Percentiles rank a stretch among this genome's conserved stretches.
These are phyloP conservation scores for Myiopsitta monachus DNA, from an alignment of 2,113 vertebrate genomes.

Conservation along the genomic window DNA sequence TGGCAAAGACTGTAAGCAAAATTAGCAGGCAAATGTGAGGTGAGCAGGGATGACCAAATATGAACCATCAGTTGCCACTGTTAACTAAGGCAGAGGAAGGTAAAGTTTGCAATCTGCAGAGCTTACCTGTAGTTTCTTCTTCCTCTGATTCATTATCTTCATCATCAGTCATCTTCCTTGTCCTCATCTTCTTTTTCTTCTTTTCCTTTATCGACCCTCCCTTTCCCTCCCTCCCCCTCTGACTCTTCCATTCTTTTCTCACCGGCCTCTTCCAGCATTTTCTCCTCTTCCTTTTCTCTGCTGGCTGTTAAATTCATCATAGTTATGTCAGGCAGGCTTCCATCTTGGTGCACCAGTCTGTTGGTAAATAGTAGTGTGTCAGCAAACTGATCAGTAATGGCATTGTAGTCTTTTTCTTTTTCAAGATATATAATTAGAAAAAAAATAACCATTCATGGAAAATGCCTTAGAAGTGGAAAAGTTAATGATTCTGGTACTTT, in stretches of 20 bases:
- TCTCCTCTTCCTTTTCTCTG: conserved; percentile 71
- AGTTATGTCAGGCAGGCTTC: conserved; percentile 91
- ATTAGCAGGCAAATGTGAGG: not conserved
- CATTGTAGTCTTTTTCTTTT: not conserved
- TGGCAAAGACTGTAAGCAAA: not conserved
- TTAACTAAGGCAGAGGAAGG: not conserved
- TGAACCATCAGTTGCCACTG: not conserved
- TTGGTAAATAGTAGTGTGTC: conserved; percentile 50
- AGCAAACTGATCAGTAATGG: not conserved
- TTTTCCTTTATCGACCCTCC: conserved; percentile 43
- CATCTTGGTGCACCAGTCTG: conserved; percentile 92
- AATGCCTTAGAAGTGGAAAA: conserved; percentile 52
- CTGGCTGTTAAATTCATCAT: conserved; percentile 85
- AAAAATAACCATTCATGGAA: conserved; percentile 25
- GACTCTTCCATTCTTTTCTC: conserved; percentile 69
- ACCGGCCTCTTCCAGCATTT: conserved; percentile 60
- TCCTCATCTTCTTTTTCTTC: conserved; percentile 66
- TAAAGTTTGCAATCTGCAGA: not conserved
- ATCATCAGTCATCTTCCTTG: conserved; percentile 63
- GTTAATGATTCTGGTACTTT: conserved; percentile 62
- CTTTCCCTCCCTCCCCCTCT: conserved; percentile 64
- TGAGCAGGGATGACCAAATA: not conserved
- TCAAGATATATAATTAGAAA: conserved; percentile 30
- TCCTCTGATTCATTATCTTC: conserved; percentile 79
- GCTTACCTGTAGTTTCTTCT: conserved; percentile 88